Conservation (phyloP, 2,888 invertebrate species). For the Temnothorax rugatulus region DNA sequence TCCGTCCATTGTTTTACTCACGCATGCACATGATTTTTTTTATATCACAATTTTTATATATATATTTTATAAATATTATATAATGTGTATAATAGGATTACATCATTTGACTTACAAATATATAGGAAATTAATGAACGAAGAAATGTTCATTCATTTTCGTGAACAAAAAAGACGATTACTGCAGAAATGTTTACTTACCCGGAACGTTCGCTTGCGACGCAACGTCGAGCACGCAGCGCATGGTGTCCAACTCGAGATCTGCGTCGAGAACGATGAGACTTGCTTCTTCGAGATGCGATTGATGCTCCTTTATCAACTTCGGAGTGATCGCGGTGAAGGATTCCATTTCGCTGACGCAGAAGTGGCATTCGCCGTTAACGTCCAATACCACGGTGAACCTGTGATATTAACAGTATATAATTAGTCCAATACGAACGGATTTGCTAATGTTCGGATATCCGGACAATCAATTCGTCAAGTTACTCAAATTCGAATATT, state of each 20-base stretch:
- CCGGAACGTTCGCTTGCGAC: constrained; percentile 89
- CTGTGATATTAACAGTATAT: constrained; percentile 82
- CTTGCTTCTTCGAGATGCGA: constrained; percentile 89
- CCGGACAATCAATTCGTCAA: background rate
- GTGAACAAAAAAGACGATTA: background rate
- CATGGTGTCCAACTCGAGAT: constrained; percentile 91
- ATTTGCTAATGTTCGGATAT: background rate
- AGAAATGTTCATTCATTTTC: background rate
- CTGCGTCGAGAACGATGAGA: constrained; percentile 94
- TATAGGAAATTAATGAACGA: constrained; percentile 15
- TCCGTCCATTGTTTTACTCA: constrained; percentile 27
- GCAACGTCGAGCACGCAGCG: constrained; percentile 89
- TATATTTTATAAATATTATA: constrained; percentile 19
- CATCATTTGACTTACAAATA: constrained; percentile 23
- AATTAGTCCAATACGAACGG: background rate
- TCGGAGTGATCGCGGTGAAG: constrained; percentile 90
- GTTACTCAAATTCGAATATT: background rate
- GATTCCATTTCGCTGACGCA: constrained; percentile 95
- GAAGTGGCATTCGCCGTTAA: constrained; percentile 92
- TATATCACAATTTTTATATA: background rate
- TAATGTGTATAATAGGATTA: constrained; percentile 16
- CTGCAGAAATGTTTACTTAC: constrained; percentile 86
- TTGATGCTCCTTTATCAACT: constrained; percentile 89
- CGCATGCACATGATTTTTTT: background rate
- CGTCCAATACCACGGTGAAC: constrained; percentile 92